Evolutionary conservation across 1,140 invertebrate species (phyloP).

Genomic region (Telenomus remus): DNA sequence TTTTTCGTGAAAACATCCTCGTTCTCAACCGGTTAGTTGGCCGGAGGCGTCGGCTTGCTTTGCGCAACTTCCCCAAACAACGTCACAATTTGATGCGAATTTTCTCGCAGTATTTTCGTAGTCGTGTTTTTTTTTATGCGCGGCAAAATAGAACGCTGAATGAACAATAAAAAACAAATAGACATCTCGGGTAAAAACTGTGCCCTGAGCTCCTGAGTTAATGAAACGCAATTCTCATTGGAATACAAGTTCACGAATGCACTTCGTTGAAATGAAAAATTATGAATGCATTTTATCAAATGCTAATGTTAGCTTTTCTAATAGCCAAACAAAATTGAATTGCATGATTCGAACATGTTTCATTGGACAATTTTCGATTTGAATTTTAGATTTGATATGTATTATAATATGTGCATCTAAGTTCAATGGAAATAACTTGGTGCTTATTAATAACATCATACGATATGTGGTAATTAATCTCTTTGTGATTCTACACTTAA

Average conservation of each 20-base stretch:
- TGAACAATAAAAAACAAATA: too few relatives aligned
- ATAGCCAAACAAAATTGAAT: slow-evolving; percentile 16
- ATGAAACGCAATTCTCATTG: neutral
- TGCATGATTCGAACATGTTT: too few relatives aligned
- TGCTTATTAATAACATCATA: neutral
- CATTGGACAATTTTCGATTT: too few relatives aligned
- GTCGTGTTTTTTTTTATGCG: slow-evolving; percentile 8
- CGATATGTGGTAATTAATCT: neutral
- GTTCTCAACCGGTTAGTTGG: slow-evolving; percentile 48
- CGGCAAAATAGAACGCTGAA: neutral
- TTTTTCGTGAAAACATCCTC: slow-evolving; percentile 20
- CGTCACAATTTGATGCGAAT: slow-evolving; percentile 47
- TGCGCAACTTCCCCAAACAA: slow-evolving; percentile 37
- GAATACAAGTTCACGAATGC: too few relatives aligned
- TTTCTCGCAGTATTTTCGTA: slow-evolving; percentile 49
- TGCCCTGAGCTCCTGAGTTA: neutral
- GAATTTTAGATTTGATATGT: too few relatives aligned
- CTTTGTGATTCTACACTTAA: neutral
- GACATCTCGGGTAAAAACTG: neutral
- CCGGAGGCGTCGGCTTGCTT: slow-evolving; percentile 41
- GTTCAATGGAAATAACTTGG: too few relatives aligned
- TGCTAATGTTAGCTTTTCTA: slow-evolving; percentile 7
- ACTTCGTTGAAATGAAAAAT: too few relatives aligned
- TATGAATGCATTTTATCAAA: neutral
- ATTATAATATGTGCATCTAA: too few relatives aligned